These are phyloP conservation scores for Drosophila yakuba DNA, from an alignment of 1,140 invertebrate genomes.

Conservation along the genomic window DNA sequence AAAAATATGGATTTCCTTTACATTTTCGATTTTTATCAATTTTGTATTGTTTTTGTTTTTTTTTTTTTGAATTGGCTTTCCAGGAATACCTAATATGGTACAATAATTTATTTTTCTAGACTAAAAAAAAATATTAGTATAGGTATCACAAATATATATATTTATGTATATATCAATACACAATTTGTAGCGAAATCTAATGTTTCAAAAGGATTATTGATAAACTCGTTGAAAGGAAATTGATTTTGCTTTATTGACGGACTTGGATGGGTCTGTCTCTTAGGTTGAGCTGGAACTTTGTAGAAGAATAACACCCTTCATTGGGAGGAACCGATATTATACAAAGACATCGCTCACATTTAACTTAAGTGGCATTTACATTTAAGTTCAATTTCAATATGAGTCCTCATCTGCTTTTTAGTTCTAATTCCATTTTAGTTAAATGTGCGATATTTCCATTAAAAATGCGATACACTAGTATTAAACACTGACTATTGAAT, in stretches of 20 bases:
- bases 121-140: constrained; percentile 60
- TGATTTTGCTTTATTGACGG: constrained; percentile 32
- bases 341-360: constrained; percentile 29
- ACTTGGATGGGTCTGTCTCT: constrained; percentile 34
- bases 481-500: constrained; percentile 27
- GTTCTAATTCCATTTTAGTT: neutral
- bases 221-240: constrained; percentile 39
- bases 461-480: constrained; percentile 34
- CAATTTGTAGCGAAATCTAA: constrained; percentile 49
- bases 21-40: constrained; percentile 7
- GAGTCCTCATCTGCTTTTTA: neutral
- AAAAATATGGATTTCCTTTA: constrained; percentile 50
- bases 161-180: constrained; percentile 39
- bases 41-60: neutral
- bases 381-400: neutral
- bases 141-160: constrained; percentile 73
- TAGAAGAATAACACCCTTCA: constrained; percentile 19
- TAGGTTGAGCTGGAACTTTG: constrained; percentile 61
- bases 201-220: constrained; percentile 26
- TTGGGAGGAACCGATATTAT: constrained; percentile 35
- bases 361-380: constrained; percentile 2
- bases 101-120: constrained; percentile 64
- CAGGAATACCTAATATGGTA: constrained; percentile 68
- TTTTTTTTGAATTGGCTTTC: constrained; percentile 53
- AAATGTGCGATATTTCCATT: constrained; percentile 23